phyloP scores from a whole-genome alignment of 2,797 vertebrate species.

The Oreonectes daqikongensis region DNA sequence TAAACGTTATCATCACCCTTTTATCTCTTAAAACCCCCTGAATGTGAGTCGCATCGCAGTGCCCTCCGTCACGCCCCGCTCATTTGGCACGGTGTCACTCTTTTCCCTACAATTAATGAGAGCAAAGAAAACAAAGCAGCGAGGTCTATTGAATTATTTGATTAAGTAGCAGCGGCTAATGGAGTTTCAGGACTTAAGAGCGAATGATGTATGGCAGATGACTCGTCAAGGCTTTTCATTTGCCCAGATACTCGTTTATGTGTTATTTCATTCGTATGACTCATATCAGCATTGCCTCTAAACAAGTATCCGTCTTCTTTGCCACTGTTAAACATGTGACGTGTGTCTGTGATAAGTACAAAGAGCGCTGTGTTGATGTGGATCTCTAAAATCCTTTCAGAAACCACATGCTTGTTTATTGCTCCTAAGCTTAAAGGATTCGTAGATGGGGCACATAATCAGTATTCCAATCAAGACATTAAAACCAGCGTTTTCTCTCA shows the following conservation, averaged over 20 bases:
- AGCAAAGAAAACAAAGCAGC: slow-evolving; percentile 54
- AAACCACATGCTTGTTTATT: slow-evolving; percentile 57
- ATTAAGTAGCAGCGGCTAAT: slow-evolving; percentile 56
- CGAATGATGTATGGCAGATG: slow-evolving; percentile 57
- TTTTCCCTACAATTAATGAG: slow-evolving; percentile 51
- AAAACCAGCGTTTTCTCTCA: slow-evolving; percentile 29
- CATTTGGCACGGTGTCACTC: slow-evolving; percentile 55
- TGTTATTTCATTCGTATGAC: slow-evolving; percentile 39
- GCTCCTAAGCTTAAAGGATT: slow-evolving; percentile 52
- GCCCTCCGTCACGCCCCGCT: slow-evolving; percentile 50
- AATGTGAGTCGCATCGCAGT: slow-evolving; percentile 34
- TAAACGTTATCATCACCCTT: slow-evolving; percentile 50
- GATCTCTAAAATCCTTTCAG: slow-evolving; percentile 45
- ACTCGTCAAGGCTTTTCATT: slow-evolving; percentile 54
- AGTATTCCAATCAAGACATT: slow-evolving; percentile 55
- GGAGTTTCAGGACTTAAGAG: slow-evolving; percentile 58
- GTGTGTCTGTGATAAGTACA: not conserved
- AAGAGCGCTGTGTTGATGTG: not conserved
- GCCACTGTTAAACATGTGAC: not conserved
- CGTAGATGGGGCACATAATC: slow-evolving; percentile 38
- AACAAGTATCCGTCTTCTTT: too few relatives aligned
- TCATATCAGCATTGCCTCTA: not conserved
- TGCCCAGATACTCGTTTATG: slow-evolving; percentile 54
- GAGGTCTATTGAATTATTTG: slow-evolving; percentile 57
- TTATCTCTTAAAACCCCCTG: slow-evolving; percentile 28